A percentile compares a stretch with the other conserved stretches of the same genome.
Evolutionary conservation across 2,113 vertebrate genomes (phyloP).

Genomic region (Varanus salvator): DNA sequence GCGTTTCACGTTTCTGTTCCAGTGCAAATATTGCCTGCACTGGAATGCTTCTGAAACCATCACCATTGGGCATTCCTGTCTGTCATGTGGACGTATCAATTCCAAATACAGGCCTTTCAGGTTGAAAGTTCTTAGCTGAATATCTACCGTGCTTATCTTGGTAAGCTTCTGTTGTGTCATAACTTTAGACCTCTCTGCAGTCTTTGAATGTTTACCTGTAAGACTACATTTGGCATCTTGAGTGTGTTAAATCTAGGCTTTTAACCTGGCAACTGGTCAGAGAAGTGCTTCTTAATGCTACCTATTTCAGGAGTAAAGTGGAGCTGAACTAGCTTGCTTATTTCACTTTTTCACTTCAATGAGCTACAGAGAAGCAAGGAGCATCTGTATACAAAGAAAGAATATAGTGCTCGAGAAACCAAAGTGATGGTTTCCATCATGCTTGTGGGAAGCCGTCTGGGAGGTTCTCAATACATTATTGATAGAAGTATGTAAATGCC

Average conservation of each 20-base stretch:
- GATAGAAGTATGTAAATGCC: slow-evolving; percentile 32
- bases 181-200: neutral
- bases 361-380: neutral
- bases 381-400: neutral
- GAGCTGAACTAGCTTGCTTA: neutral
- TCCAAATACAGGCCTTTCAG: neutral
- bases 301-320: neutral
- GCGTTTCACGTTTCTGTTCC: too few relatives aligned
- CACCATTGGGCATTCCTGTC: neutral
- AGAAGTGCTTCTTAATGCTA: neutral
- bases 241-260: neutral
- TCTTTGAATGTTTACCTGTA: neutral
- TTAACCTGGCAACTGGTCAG: neutral
- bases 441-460: neutral
- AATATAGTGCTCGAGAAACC: neutral
- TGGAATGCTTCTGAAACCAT: neutral
- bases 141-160: neutral
- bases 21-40: neutral
- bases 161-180: neutral
- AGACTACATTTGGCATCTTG: neutral
- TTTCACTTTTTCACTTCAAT: neutral
- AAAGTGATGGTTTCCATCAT: neutral
- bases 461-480: slow-evolving; percentile 41
- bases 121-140: neutral
- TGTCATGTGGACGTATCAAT: neutral